These are phyloP conservation scores for Epizoanthus fatuus DNA, from an alignment of 92 coral and sea anemone species.

Conservation along the genomic window DNA sequence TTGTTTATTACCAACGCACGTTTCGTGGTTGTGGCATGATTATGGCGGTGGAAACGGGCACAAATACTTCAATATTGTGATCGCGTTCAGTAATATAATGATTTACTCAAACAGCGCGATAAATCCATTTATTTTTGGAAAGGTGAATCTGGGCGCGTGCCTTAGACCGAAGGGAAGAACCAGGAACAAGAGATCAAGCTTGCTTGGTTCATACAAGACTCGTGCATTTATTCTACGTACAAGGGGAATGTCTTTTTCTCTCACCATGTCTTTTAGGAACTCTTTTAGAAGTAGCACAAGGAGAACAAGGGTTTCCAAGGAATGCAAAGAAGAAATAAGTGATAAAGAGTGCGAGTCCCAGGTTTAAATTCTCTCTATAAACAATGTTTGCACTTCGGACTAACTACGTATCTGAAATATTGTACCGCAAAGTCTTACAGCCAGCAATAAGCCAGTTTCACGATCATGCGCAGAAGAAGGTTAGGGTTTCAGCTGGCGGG, in stretches of 20 bases:
- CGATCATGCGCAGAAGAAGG: too few relatives aligned
- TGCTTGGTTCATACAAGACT: constrained; percentile 26
- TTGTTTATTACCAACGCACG: constrained; percentile 87
- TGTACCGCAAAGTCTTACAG: too few relatives aligned
- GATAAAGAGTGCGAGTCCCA: constrained; percentile 1
- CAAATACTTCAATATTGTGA: constrained; percentile 63
- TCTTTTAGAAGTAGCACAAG: constrained; percentile 25
- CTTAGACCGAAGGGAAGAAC: constrained; percentile 12
- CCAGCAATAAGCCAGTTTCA: too few relatives aligned
- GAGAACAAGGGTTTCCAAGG: background rate
- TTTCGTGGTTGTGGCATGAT: constrained; percentile 91
- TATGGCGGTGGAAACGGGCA: constrained; percentile 71
- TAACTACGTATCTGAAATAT: too few relatives aligned
- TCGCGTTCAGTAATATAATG: constrained; percentile 80
- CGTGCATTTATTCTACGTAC: constrained; percentile 28
- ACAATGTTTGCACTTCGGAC: too few relatives aligned
- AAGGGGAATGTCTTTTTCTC: constrained; percentile 1
- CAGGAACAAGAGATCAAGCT: constrained; percentile 4
- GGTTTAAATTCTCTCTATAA: background rate
- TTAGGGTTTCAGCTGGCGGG: too few relatives aligned
- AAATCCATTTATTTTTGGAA: constrained; percentile 95
- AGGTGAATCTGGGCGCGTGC: constrained; percentile 45
- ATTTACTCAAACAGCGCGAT: constrained; percentile 90
- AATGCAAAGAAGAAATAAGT: background rate
- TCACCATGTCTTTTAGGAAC: constrained; percentile 12